Evolutionary conservation across 2,888 invertebrate species (phyloP).

Genomic region (Scrobipalpa atriplicella): DNA sequence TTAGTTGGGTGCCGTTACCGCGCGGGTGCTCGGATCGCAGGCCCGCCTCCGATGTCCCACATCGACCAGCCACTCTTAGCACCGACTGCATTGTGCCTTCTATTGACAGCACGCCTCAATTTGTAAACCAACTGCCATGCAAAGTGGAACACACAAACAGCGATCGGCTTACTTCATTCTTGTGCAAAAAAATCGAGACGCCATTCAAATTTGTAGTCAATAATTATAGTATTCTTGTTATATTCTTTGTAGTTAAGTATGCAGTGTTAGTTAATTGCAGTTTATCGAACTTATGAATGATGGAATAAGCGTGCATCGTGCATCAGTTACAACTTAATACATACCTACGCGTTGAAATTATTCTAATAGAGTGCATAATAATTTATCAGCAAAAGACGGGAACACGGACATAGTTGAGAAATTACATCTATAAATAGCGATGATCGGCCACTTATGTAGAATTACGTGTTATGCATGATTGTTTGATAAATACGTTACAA

Average conservation of each 20-base stretch:
- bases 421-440: slow-evolving; percentile 52
- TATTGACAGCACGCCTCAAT: slow-evolving; percentile 36
- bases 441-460: slow-evolving; percentile 43
- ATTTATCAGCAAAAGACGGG: slow-evolving; percentile 54
- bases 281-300: slow-evolving; percentile 21
- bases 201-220: neutral
- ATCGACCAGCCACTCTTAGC: slow-evolving; percentile 42
- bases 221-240: neutral
- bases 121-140: slow-evolving; percentile 45
- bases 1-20: slow-evolving; percentile 78
- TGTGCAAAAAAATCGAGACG: neutral
- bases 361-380: slow-evolving; percentile 21
- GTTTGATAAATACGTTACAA: slow-evolving; percentile 31
- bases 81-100: slow-evolving; percentile 52
- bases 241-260: slow-evolving; percentile 1
- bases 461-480: slow-evolving; percentile 35
- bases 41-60: slow-evolving; percentile 51
- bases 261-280: slow-evolving; percentile 19
- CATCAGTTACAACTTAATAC: slow-evolving; percentile 21
- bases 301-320: slow-evolving; percentile 21
- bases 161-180: slow-evolving; percentile 1
- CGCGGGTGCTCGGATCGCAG: slow-evolving; percentile 56
- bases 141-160: slow-evolving; percentile 48
- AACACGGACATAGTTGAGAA: slow-evolving; percentile 46
- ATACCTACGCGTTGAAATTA: slow-evolving; percentile 15